Conservation (phyloP, 2,888 invertebrate genomes). For the Ectobius pallidus region DNA sequence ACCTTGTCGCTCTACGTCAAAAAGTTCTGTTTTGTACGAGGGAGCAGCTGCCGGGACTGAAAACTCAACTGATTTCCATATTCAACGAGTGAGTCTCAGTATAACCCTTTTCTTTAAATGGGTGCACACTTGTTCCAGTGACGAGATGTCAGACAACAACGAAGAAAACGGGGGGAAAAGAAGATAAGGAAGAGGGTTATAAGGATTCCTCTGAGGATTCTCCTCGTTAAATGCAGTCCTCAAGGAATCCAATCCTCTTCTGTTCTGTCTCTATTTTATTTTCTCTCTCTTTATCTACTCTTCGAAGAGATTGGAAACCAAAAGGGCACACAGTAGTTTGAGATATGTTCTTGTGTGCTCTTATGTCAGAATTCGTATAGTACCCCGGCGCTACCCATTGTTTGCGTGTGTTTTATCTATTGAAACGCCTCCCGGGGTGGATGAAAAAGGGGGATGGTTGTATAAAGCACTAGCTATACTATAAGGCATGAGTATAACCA, state of each 20-base stretch:
- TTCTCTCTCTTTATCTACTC: background rate
- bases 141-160: background rate
- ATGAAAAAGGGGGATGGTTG: background rate
- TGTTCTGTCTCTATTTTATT: slow-evolving; percentile 9
- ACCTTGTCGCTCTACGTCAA: too few species aligned
- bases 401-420: slow-evolving; percentile 16
- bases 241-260: slow-evolving; percentile 8
- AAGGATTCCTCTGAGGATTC: slow-evolving; percentile 24
- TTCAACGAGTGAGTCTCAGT: background rate
- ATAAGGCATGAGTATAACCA: background rate
- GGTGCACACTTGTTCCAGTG: background rate
- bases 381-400: background rate
- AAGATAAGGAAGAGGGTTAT: background rate
- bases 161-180: background rate
- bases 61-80: background rate
- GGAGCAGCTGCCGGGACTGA: too few species aligned
- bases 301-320: background rate
- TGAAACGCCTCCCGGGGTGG: background rate
- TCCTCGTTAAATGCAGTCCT: slow-evolving; percentile 33
- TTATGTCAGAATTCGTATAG: background rate
- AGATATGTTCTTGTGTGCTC: background rate
- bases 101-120: background rate
- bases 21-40: too few species aligned
- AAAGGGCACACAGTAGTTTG: background rate
- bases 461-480: background rate